phyloP scores from a whole-genome alignment of 2,113 vertebrate species.

The Anser cygnoides region DNA sequence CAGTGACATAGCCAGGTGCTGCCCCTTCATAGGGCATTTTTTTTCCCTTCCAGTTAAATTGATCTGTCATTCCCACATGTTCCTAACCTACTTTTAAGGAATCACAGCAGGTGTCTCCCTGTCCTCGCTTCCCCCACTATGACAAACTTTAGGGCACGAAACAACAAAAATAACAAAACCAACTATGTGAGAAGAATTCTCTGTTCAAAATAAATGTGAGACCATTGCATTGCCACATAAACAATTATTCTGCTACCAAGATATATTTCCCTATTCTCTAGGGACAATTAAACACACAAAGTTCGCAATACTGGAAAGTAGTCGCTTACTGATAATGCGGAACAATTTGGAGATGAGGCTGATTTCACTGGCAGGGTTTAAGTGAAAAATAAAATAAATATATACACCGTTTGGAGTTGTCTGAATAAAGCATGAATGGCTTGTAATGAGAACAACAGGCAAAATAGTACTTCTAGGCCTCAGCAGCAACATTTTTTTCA shows the following conservation, averaged over 20 bases:
- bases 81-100: neutral
- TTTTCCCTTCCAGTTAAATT: neutral
- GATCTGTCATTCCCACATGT: neutral
- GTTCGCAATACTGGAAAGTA: slow-evolving; percentile 25
- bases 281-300: slow-evolving; percentile 19
- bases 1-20: neutral
- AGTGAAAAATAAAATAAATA: slow-evolving; percentile 49
- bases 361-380: slow-evolving; percentile 1
- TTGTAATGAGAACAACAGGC: slow-evolving; percentile 41
- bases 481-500: neutral
- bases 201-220: neutral
- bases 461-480: slow-evolving; percentile 27
- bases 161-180: neutral
- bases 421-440: slow-evolving; percentile 51
- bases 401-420: slow-evolving; percentile 25
- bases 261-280: neutral
- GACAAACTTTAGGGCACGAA: neutral
- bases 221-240: neutral
- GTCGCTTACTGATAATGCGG: slow-evolving; percentile 4
- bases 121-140: accelerated
- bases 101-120: neutral
- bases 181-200: neutral
- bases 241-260: neutral
- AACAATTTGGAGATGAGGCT: slow-evolving; percentile 7
- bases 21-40: neutral